Percentiles rank a stretch among this genome's conserved stretches.
These are phyloP conservation scores for Clarias batrachus DNA, from an alignment of 2,113 vertebrate genomes.

Conservation along the genomic window DNA sequence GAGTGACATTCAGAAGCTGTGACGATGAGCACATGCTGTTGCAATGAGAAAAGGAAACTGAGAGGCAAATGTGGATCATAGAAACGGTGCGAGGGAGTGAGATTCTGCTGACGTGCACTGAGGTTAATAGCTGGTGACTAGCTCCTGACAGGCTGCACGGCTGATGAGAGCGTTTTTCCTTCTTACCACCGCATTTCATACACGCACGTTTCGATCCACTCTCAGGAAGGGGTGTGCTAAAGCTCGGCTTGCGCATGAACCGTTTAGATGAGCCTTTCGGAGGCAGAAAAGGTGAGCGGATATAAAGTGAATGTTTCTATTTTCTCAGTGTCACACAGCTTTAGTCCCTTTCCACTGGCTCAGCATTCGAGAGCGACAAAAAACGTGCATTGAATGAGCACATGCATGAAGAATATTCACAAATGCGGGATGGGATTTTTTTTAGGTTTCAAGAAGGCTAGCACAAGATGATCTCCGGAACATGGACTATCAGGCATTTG, in stretches of 20 bases:
- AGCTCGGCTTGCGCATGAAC: neutral
- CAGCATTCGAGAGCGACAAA: slow-evolving; percentile 5
- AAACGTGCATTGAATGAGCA: neutral
- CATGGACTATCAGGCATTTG: neutral
- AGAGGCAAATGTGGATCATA: slow-evolving; percentile 18
- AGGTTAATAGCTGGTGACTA: slow-evolving; percentile 41
- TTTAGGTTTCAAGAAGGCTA: neutral
- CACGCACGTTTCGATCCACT: neutral
- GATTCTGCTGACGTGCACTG: slow-evolving; percentile 4
- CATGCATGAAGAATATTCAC: neutral
- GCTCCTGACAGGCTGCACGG: slow-evolving; percentile 7
- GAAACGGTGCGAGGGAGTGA: neutral
- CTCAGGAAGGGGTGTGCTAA: neutral
- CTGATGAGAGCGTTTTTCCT: slow-evolving; percentile 27
- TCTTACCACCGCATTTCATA: slow-evolving; percentile 24
- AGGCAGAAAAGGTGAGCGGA: slow-evolving; percentile 4
- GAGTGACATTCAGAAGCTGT: neutral
- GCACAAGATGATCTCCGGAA: neutral
- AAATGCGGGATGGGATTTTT: neutral
- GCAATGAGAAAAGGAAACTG: slow-evolving; percentile 4
- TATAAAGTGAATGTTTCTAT: slow-evolving; percentile 23
- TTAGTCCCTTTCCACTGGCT: slow-evolving; percentile 18
- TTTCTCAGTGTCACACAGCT: slow-evolving; percentile 30
- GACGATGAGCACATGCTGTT: slow-evolving; percentile 7
- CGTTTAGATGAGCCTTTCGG: slow-evolving; percentile 23